phyloP scores from a whole-genome alignment of 2,113 vertebrate genomes.

The Pangasianodon gigas region DNA sequence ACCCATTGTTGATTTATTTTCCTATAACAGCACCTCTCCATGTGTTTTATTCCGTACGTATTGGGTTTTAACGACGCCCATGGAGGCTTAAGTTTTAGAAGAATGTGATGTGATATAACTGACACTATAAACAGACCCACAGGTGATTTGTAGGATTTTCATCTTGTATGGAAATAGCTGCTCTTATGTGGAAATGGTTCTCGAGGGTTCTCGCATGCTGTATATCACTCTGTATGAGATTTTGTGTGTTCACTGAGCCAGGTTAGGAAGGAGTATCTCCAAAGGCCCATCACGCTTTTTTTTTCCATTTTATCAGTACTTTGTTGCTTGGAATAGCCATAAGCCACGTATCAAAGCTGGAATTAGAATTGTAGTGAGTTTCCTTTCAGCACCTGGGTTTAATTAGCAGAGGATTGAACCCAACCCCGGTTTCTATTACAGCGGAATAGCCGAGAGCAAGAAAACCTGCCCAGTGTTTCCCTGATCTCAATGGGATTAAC shows the following conservation, averaged over 20 bases:
- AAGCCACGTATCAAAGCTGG: slow-evolving; percentile 5
- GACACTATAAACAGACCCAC: neutral
- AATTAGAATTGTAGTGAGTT: neutral
- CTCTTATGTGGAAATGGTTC: neutral
- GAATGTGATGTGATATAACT: neutral
- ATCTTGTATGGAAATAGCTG: neutral
- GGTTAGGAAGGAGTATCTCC: neutral
- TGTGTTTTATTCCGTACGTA: neutral
- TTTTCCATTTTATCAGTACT: neutral
- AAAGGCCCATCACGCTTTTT: neutral
- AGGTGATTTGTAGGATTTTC: neutral
- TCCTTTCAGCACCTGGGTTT: slow-evolving; percentile 22
- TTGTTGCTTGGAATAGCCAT: neutral
- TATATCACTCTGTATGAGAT: neutral
- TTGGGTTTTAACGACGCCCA: neutral
- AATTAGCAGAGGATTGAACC: slow-evolving; percentile 14
- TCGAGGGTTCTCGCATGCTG: neutral
- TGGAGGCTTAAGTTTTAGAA: neutral
- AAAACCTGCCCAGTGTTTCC: slow-evolving; percentile 1
- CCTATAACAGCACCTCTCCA: neutral
- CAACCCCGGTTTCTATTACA: slow-evolving; percentile 31
- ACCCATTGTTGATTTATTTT: neutral
- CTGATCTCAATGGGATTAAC: slow-evolving; percentile 11
- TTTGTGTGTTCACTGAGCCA: neutral
- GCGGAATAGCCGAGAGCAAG: slow-evolving; percentile 10